Evolutionary conservation across 2,888 invertebrate genomes (phyloP), one percentile per base, ranked within the genome.

Genomic region (Tyria jacobaeae): DNA sequence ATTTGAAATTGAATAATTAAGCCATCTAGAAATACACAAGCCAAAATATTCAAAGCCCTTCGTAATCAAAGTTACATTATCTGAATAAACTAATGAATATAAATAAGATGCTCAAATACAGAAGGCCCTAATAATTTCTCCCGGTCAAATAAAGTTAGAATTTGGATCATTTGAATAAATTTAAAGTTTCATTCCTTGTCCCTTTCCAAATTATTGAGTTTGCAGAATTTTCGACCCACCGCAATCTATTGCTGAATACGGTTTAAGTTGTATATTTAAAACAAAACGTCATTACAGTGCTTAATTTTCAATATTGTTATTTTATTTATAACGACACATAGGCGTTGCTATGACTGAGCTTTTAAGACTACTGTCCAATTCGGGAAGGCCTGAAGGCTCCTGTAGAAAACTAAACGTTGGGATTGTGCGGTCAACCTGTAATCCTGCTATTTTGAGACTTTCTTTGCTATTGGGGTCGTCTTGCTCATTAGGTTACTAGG

Each of bases 41-140:
- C 57, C 66, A 56, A 62, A 76, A 74, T 69, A 65, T 64, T 61
- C 57, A 47, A 64, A 56, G 71, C 69, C 70, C 56, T 54, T 66
- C 47, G 73, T 77, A 79, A 86, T 83, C 82, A 84, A 84, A 82
- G 73, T 81, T 78, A 76, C 79, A 74, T 81, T 80, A 80, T 79
- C 79, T 66, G 64, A 62, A 78, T 77, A 77, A 83, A 79, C 78
- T 84, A 81, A 87, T 87, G 83, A 88, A 88, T 88, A 87, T 85
- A 85, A 84, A 85, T 81, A 82, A 81, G 83, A 73, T 71, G 64
- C 70, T 64, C 66, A 62, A 72, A 81, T 72, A 75, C 72, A 78
- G 75, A 71, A 71, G 71, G 72, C 70, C 70, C 65, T 76, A 78
- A 83, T 78, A 75, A 84, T 82, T 81, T 79, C 68, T 60, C 51